Evolutionary conservation across 1,140 invertebrate species (phyloP).

Genomic region (Neotoxoptera formosana): DNA sequence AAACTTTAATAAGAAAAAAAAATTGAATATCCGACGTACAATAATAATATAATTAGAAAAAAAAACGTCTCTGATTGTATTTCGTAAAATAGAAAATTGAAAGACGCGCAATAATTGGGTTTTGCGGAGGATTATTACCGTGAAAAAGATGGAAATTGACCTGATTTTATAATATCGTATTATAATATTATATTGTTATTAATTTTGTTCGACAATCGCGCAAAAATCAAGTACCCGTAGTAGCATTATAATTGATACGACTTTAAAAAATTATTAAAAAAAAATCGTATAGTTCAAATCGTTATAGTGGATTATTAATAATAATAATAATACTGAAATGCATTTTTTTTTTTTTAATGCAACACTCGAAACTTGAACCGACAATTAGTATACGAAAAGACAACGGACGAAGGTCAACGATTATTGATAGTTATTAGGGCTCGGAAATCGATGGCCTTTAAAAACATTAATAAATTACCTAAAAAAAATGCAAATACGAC

Average conservation of each 20-base stretch:
- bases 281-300: no score
- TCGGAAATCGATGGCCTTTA: no score
- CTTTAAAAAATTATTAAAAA: no score
- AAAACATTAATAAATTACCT: no score
- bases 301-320: no score
- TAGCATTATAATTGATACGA: background rate
- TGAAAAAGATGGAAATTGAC: background rate
- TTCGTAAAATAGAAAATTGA: background rate
- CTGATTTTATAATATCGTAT: no score
- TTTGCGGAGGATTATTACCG: background rate
- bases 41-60: background rate
- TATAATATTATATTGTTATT: background rate
- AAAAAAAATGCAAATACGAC: no score
- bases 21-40: background rate
- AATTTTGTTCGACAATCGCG: background rate
- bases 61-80: background rate
- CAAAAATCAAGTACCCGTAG: background rate
- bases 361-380: no score
- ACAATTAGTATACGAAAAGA: no score
- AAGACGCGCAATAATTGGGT: background rate
- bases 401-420: no score
- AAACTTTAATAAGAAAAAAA: slow-evolving; percentile 14
- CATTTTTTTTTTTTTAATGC: no score
- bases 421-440: no score
- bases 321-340: background rate